A percentile compares a stretch with the other conserved stretches of the same genome.
Evolutionary conservation across 2,888 invertebrate species (phyloP).

Genomic region (Chirona hameri): DNA sequence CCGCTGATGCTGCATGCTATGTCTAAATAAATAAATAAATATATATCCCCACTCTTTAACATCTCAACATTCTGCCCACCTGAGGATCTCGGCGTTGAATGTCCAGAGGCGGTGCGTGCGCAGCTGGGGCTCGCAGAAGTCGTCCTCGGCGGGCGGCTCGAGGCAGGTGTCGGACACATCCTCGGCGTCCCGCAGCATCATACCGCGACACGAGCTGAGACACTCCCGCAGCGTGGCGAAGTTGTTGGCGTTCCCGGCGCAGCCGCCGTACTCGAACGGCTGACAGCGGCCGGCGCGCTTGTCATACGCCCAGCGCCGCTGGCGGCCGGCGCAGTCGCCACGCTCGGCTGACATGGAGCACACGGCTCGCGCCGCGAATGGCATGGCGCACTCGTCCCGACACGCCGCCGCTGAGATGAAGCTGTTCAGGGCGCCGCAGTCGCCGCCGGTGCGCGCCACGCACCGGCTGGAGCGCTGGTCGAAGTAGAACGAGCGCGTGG

Average conservation of each 20-base stretch:
- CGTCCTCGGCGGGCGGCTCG: constrained; percentile 1
- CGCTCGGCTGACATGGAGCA: not conserved
- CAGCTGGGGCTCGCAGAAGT: not conserved
- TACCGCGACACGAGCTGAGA: constrained; percentile 45
- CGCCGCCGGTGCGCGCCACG: not conserved
- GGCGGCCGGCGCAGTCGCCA: constrained; percentile 1
- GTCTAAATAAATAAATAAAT: no score
- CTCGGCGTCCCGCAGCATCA: constrained; percentile 41
- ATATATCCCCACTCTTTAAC: no score
- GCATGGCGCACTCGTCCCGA: constrained; percentile 14
- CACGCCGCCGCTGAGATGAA: not conserved
- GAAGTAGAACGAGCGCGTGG: not conserved
- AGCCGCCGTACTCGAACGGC: constrained; percentile 31
- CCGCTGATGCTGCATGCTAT: no score
- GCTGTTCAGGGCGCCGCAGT: not conserved
- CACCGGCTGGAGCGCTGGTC: not conserved
- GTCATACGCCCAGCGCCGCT: constrained; percentile 25
- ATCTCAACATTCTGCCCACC: not conserved
- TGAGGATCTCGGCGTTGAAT: not conserved
- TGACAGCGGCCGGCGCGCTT: not conserved
- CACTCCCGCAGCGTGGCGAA: constrained; percentile 39
- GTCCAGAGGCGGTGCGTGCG: not conserved
- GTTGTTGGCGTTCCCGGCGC: constrained; percentile 25
- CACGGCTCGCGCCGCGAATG: constrained; percentile 33
- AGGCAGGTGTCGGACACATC: not conserved